Evolutionary conservation across 2,797 vertebrate genomes (phyloP), one percentile per base, ranked within the genome.

Genomic region (Epinephelus coioides): DNA sequence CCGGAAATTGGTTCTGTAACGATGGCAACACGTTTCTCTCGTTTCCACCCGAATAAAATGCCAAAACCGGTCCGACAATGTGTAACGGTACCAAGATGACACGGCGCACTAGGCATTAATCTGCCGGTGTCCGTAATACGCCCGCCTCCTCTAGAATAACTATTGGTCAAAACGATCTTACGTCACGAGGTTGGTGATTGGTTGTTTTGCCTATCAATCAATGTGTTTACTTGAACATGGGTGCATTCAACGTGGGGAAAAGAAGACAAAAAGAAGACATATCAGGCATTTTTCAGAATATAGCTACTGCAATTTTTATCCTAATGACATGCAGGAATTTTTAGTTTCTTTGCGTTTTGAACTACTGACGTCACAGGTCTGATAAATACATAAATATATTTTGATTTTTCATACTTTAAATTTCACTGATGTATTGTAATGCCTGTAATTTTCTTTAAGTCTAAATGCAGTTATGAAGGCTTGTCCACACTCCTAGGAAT

Each of bases 181-280:
- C 73, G 66, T 80, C 59, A 83, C 19, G 9, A 19, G 5, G 19
- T 14, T 50, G 8, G 7, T 5, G 81, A 91, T 90, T 92, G 89
- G 90, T 59, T 69, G 2, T 0, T 65, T 59, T 2, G 40, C 2
- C 49, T 13, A 0, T 86, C 90, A 79, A 74, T 91, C 82, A 81
- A 46, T 2, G 18, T 13, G 1, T 14, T 38, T 13, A 4, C 43
- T 17, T 18, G 11, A 1, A 3, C 1, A 21, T n/a, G 51, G 61
- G 17, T 5, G 55, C 53, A n/a, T 43, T 18, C 3, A 0, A 19
- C 1, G n/a, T 2, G 2, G 27, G 23, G 38, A 44, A 40, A 27
- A 27, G 9, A 54, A 5, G 23, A 18, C 2, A 14, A 1, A 14
- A 15, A 17, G 13, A 6, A 17, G 15, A 17, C 46, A 18, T 1